A percentile compares a stretch with the other conserved stretches of the same genome.
phyloP scores from a whole-genome alignment of 2,113 vertebrate species.

The Ramphastos sulfuratus region DNA sequence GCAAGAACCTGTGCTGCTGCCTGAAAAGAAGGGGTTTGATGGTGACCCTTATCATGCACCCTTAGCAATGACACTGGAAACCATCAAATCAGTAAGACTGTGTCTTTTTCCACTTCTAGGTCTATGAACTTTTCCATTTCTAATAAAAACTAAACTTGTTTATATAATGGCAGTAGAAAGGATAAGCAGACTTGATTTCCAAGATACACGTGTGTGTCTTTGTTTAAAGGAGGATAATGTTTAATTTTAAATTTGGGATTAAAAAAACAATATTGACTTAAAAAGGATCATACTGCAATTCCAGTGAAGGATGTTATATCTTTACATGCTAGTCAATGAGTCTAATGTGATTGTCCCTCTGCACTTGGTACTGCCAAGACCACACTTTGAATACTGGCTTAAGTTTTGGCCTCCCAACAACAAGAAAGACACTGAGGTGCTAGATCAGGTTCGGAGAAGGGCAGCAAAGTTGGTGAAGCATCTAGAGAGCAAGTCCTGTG shows the following conservation, averaged over 20 bases:
- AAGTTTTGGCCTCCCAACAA: too few species aligned
- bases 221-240: neutral
- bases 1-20: neutral
- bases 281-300: neutral
- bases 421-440: too few species aligned
- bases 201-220: neutral
- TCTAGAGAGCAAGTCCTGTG: too few species aligned
- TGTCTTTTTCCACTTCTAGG: neutral
- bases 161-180: neutral
- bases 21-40: neutral
- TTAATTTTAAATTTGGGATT: constrained; percentile 20
- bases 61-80: neutral
- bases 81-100: neutral
- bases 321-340: neutral
- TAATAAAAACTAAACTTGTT: neutral
- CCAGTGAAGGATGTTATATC: neutral
- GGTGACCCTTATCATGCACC: neutral
- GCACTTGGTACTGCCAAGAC: too few species aligned
- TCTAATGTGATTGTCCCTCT: too few species aligned
- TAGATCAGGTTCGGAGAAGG: too few species aligned
- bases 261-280: neutral
- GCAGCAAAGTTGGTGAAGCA: too few species aligned
- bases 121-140: neutral
- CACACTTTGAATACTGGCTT: too few species aligned
- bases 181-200: neutral